Base-by-base conservation (phyloP, 2,797 vertebrate species). In the Sphenodon punctatus region DNA sequence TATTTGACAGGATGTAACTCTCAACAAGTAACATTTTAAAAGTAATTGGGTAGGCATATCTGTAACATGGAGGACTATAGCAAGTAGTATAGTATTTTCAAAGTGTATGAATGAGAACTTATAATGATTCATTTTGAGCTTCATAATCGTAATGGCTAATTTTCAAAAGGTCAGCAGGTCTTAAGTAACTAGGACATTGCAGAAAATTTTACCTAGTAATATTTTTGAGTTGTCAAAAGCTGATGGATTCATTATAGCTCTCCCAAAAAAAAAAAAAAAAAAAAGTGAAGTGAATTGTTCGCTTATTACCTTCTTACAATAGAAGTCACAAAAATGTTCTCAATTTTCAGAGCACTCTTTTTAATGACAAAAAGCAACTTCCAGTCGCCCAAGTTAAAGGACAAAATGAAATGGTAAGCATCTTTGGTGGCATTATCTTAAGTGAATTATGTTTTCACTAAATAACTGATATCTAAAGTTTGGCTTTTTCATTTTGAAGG, bases 311-410 rank as follows among this genome's bases (percentile, higher is more conserved):
- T 67, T 38, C 17, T 67, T 32, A 10, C 51, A 65, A 3, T 2
- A 0, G 63, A 68, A 84, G 49, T 34, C 32, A 58, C 10, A 39
- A 36, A 76, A 78, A 45, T 86, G 5, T 32, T 88, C 34, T 78
- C 88, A 42, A n/a, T 68, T 94, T 94, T 45, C 92, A 99, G 98
- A 95, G 98, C 98, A 75, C 96, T 99, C 80, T 99, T 99, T 95
- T 91, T 99, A 93, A 99, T 99, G 98, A 98, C 98, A 6, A 99
- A 99, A 96, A 99, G 98, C 95, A 99, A 98, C 94, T 99, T 99
- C 91, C 98, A 99, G 87, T 98, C 98, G 86, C 98, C 98, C 19
- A 99, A 99, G 91, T 96, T 99, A 93, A 99, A 99, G 96, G 98
- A 99, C 93, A 99, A 99, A 96, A 88, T 98, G 84, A 99, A 99